phyloP scores from a whole-genome alignment of 2,113 vertebrate genomes.

The Phalacrocorax carbo region DNA sequence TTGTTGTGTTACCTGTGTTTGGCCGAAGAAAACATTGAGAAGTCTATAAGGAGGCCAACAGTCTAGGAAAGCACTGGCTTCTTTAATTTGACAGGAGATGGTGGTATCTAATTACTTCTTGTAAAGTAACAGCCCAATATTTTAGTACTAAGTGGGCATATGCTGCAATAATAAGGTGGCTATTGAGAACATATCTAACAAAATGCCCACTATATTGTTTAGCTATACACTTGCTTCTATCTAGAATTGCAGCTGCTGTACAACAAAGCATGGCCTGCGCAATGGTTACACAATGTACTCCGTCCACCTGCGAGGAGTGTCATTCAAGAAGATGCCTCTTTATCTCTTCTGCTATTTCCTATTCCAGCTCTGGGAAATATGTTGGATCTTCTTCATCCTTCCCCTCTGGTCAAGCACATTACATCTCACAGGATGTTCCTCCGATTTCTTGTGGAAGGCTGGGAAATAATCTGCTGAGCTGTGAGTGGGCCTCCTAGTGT shows the following conservation, averaged over 20 bases:
- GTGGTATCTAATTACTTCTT: not conserved
- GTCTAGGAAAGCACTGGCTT: not conserved
- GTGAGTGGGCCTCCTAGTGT: constrained; percentile 78
- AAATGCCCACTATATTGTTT: not conserved
- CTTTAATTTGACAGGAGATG: not conserved
- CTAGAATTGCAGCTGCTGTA: not conserved
- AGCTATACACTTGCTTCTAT: not conserved
- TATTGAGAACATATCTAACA: not conserved
- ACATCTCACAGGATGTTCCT: constrained; percentile 63
- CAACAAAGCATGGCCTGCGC: not conserved
- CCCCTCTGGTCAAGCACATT: constrained; percentile 83
- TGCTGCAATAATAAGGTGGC: not conserved
- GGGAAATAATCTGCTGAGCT: constrained; percentile 74
- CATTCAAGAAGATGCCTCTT: not conserved
- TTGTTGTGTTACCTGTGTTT: not conserved
- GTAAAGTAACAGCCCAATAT: not conserved
- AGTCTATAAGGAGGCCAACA: not conserved
- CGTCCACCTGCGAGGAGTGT: not conserved
- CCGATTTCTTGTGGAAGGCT: constrained; percentile 68
- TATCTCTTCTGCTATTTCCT: constrained; percentile 65
- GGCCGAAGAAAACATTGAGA: not conserved
- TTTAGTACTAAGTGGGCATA: not conserved
- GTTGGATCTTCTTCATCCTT: constrained; percentile 86
- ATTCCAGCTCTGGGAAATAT: constrained; percentile 84
- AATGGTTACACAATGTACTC: not conserved